Conservation (phyloP, 2,113 vertebrate genomes). For the Macaca nemestrina region DNA sequence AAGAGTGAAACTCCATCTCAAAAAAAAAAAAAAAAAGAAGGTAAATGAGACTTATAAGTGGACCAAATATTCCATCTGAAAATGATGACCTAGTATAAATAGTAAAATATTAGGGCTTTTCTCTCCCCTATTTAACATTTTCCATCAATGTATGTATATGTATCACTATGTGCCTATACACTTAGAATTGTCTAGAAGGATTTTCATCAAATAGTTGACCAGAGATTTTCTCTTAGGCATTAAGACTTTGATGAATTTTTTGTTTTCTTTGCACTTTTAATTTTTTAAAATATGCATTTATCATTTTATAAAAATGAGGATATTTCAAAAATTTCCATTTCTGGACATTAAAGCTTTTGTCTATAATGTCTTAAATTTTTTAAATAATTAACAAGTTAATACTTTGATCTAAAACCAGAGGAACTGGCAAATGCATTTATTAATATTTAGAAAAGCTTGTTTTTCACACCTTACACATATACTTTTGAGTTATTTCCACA, state of each 20-base stretch:
- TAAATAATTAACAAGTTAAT: constrained; percentile 26
- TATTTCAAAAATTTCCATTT: constrained; percentile 2
- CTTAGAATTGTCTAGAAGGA: not conserved
- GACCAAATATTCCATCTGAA: constrained; percentile 15
- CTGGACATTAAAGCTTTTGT: not conserved
- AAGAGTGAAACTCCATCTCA: too few species aligned
- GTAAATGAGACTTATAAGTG: not conserved
- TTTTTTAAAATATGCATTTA: not conserved
- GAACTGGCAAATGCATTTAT: not conserved
- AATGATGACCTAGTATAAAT: not conserved
- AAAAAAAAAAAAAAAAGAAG: not conserved
- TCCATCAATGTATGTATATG: not conserved
- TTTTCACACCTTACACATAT: constrained; percentile 1
- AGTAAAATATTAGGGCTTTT: not conserved
- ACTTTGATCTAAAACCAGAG: constrained; percentile 19
- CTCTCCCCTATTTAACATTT: not conserved
- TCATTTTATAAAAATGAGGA: constrained; percentile 35
- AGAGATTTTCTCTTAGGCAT: not conserved
- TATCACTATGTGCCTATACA: not conserved
- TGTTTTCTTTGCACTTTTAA: not conserved
- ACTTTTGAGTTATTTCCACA: constrained; percentile 22
- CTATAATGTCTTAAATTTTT: constrained; percentile 2
- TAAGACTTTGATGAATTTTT: not conserved
- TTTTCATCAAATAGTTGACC: not conserved
- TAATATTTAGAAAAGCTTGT: not conserved